phyloP scores from a whole-genome alignment of 2,797 vertebrate genomes.

The Lacerta viridis region DNA sequence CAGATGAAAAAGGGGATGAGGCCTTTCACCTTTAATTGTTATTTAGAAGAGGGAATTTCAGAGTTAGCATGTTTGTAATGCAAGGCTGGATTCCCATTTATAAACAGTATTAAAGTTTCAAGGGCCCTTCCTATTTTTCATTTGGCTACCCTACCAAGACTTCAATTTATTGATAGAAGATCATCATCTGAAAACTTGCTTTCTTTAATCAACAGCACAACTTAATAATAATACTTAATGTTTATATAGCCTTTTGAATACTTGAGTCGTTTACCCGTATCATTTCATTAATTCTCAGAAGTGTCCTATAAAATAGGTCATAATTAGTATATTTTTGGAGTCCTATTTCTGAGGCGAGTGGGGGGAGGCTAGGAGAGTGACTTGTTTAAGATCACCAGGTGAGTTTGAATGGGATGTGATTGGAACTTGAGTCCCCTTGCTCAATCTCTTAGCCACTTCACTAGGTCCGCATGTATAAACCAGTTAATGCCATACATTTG shows the following conservation, averaged over 20 bases:
- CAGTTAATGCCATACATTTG: background rate
- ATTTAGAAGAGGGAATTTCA: no score
- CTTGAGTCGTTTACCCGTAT: background rate
- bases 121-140: no score
- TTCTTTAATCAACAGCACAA: background rate
- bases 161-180: slow-evolving; percentile 1
- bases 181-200: background rate
- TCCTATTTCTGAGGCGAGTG: background rate
- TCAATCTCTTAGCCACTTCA: background rate
- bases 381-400: background rate
- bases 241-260: background rate
- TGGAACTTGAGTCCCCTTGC: background rate
- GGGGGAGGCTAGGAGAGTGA: background rate
- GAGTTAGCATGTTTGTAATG: no score
- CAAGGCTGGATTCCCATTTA: no score
- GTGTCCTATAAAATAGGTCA: background rate
- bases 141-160: no score
- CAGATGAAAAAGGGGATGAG: no score
- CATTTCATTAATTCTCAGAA: background rate
- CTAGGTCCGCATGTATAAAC: background rate
- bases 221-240: background rate
- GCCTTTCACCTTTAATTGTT: no score
- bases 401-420: background rate
- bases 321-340: background rate
- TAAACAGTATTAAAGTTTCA: no score